phyloP scores from a whole-genome alignment of 2,797 vertebrate genomes.

The Chloroceryle amazona region DNA sequence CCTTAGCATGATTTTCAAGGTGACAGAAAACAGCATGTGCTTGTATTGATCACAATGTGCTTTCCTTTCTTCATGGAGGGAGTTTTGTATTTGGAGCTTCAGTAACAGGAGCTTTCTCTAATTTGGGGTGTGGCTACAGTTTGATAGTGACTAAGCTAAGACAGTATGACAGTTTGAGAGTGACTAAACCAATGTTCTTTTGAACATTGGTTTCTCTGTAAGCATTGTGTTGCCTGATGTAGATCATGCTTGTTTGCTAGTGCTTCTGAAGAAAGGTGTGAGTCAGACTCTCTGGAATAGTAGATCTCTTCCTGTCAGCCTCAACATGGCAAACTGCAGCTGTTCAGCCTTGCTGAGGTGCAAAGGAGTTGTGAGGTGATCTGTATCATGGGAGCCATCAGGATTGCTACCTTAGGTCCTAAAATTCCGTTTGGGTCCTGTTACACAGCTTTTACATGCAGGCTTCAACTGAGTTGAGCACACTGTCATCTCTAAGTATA shows the following conservation, averaged over 20 bases:
- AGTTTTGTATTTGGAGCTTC: neutral
- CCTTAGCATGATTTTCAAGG: neutral
- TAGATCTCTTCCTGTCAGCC: neutral
- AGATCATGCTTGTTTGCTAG: neutral
- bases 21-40: neutral
- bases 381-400: neutral
- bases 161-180: neutral
- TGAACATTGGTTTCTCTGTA: neutral
- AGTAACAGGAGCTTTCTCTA: neutral
- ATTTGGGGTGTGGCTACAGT: neutral
- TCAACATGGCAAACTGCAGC: neutral
- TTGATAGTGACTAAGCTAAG: neutral
- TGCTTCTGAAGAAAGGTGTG: neutral
- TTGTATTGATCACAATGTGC: neutral
- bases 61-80: neutral
- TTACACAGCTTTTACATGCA: neutral
- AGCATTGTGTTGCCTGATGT: neutral
- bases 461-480: neutral
- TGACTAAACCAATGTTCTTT: neutral
- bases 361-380: fast-evolving
- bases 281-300: no score
- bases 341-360: neutral
- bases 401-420: neutral
- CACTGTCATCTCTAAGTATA: neutral
- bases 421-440: neutral